Conservation (phyloP, 2,888 invertebrate species). For the Drosophila melanocephala region DNA sequence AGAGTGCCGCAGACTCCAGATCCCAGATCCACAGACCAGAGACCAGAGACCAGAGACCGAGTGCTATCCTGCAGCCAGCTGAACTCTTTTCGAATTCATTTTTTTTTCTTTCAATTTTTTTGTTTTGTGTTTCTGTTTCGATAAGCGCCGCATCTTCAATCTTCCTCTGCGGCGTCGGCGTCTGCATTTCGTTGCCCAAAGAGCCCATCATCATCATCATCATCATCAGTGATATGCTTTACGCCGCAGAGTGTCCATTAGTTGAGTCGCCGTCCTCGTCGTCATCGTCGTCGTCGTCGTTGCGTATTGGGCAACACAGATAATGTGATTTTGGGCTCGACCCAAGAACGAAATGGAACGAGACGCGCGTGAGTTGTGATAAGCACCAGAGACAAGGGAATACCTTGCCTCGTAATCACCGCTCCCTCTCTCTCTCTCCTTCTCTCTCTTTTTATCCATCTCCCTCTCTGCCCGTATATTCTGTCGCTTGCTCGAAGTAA, state of each 20-base stretch:
- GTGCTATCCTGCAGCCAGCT: constrained; percentile 64
- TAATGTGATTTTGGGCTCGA: constrained; percentile 75
- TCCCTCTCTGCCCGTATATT: constrained; percentile 6
- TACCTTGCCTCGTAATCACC: constrained; percentile 69
- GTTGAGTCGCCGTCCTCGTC: constrained; percentile 54
- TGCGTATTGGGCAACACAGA: constrained; percentile 65
- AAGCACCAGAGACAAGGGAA: constrained; percentile 80
- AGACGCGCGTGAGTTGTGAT: constrained; percentile 80
- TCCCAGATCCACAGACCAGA: constrained; percentile 26
- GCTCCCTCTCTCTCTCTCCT: constrained; percentile 2
- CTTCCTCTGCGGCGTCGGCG: constrained; percentile 67
- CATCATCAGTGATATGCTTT: constrained; percentile 74
- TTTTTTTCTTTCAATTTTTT: constrained; percentile 22
- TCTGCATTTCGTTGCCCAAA: constrained; percentile 56
- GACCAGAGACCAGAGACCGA: constrained; percentile 29
- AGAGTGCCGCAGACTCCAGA: constrained; percentile 47
- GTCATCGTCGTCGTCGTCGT: constrained; percentile 39
- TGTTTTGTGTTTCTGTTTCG: constrained; percentile 61
- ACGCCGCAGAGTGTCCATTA: constrained; percentile 75
- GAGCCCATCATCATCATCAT: constrained; percentile 53
- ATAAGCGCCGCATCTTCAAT: constrained; percentile 84
- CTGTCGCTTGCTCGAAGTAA: constrained; percentile 35
- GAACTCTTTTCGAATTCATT: constrained; percentile 65
- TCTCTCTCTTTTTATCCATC: background rate
- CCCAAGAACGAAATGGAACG: constrained; percentile 73